Percentiles rank a stretch among this genome's conserved stretches.
phyloP scores from a whole-genome alignment of 2,888 invertebrate genomes.

The Netelia virgata region DNA sequence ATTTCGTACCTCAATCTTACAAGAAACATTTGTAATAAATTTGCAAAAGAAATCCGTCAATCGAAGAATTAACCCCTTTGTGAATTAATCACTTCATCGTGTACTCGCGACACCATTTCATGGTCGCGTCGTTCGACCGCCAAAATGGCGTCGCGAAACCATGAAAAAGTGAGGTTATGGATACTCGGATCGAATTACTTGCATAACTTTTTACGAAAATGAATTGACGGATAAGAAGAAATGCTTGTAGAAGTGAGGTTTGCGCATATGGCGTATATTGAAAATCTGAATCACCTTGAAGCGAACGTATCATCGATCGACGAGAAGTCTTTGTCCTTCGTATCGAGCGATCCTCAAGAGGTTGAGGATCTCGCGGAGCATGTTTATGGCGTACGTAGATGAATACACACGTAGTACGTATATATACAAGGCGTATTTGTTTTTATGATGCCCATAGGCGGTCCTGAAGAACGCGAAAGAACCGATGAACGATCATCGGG shows the following conservation, averaged over 20 bases:
- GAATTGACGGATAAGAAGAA: neutral
- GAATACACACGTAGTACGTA: constrained; percentile 32
- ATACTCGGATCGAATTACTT: too few relatives aligned
- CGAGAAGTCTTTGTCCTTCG: constrained; percentile 38
- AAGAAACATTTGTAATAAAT: too few relatives aligned
- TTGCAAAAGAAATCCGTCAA: too few relatives aligned
- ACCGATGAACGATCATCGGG: constrained; percentile 19
- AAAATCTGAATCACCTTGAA: neutral
- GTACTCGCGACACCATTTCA: too few relatives aligned
- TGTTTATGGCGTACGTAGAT: constrained; percentile 41
- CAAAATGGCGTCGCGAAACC: too few relatives aligned
- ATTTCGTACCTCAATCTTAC: too few relatives aligned
- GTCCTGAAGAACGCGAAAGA: constrained; percentile 31
- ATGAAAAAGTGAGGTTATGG: too few relatives aligned
- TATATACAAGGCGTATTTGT: constrained; percentile 48
- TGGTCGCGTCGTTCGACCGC: too few relatives aligned
- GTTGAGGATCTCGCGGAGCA: constrained; percentile 17
- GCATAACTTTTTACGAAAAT: too few relatives aligned
- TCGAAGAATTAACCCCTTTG: too few relatives aligned
- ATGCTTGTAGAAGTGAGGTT: constrained; percentile 9
- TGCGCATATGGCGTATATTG: neutral
- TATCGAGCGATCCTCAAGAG: constrained; percentile 25
- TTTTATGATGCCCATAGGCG: constrained; percentile 55
- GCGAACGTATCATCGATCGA: constrained; percentile 8
- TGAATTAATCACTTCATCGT: too few relatives aligned